phyloP scores from a whole-genome alignment of 1,140 invertebrate genomes.

The Drosophila varians region DNA sequence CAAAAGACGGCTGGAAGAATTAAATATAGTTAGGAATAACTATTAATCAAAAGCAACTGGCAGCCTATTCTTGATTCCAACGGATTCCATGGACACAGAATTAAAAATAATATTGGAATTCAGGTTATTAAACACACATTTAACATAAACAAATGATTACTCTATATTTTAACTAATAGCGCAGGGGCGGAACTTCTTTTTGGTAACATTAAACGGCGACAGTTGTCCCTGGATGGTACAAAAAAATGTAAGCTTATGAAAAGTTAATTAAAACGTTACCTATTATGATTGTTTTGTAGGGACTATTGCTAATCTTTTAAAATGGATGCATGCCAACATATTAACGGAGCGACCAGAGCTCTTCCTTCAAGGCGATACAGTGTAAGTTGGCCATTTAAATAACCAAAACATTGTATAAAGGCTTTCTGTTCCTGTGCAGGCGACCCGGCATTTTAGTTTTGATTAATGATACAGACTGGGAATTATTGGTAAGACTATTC shows the following conservation, averaged over 20 bases:
- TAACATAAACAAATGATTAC: not conserved
- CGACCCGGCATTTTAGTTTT: conserved; percentile 96
- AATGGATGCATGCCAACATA: conserved; percentile 94
- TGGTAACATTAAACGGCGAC: conserved; percentile 90
- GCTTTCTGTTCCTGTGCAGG: conserved; percentile 83
- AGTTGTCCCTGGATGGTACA: conserved; percentile 85
- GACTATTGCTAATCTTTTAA: conserved; percentile 89
- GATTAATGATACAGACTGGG: conserved; percentile 97
- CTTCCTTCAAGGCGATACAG: conserved; percentile 93
- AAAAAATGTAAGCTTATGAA: conserved; percentile 84
- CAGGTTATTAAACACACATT: conserved; percentile 35
- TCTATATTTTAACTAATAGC: conserved; percentile 80
- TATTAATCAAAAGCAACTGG: too few species aligned
- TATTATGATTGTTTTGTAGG: conserved; percentile 83
- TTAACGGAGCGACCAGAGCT: conserved; percentile 93
- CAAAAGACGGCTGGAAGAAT: too few species aligned
- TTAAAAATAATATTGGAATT: conserved; percentile 75
- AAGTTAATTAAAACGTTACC: conserved; percentile 6
- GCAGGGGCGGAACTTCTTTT: conserved; percentile 95
- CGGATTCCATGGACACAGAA: conserved; percentile 39
- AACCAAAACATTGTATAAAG: conserved; percentile 4
- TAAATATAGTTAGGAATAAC: too few species aligned
- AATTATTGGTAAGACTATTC: conserved; percentile 88
- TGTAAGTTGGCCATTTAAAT: conserved; percentile 85
- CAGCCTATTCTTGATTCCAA: too few species aligned